Percentiles rank a stretch among this genome's conserved stretches.
phyloP scores from a whole-genome alignment of 2,888 invertebrate species.

The Drosophila rubida region DNA sequence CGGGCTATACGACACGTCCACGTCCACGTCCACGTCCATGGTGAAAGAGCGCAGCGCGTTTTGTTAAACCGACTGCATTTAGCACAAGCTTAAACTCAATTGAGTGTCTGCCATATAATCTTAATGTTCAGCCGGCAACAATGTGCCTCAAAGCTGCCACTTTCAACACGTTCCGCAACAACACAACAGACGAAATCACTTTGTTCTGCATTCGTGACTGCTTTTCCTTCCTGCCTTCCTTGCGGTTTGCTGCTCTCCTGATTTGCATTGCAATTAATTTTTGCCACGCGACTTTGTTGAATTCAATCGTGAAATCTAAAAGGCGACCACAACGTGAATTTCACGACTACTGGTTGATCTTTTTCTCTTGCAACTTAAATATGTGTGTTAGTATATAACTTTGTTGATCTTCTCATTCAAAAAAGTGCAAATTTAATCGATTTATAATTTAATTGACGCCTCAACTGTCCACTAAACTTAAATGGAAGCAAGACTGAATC shows the following conservation, averaged over 20 bases:
- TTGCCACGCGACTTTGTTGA: conserved; percentile 66
- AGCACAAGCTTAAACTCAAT: conserved; percentile 5
- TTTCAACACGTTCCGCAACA: conserved; percentile 48
- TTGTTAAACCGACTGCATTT: conserved; percentile 5
- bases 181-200: conserved; percentile 40
- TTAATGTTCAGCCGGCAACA: conserved; percentile 34
- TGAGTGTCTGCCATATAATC: conserved; percentile 25
- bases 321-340: neutral
- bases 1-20: conserved; percentile 9
- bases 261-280: conserved; percentile 69
- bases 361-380: no score
- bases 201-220: conserved; percentile 53
- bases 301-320: conserved; percentile 39
- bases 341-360: conserved; percentile 37
- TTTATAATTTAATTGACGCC: no score
- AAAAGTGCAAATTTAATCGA: no score
- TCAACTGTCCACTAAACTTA: no score
- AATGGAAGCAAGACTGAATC: no score
- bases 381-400: no score
- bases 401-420: neutral
- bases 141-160: conserved; percentile 15
- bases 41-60: conserved; percentile 6
- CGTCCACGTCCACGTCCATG: neutral
- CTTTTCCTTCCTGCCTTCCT: conserved; percentile 31
- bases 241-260: conserved; percentile 26